Evolutionary conservation across 2,888 invertebrate species (phyloP).

Genomic region (Yponomeuta malinellus): DNA sequence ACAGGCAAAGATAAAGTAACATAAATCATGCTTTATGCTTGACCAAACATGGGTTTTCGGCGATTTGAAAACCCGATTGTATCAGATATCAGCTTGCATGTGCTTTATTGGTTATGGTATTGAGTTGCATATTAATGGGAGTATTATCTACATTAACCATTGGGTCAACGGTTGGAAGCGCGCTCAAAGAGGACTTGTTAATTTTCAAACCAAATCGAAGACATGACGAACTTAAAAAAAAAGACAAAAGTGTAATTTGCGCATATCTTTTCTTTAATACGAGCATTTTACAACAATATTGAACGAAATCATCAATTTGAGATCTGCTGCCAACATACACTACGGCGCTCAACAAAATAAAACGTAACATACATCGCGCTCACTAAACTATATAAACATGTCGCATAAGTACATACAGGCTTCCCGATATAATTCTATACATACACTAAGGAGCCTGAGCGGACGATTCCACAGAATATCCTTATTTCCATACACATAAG

Average conservation of each 20-base stretch:
- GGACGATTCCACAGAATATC: slow-evolving; percentile 9
- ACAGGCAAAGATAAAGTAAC: no score
- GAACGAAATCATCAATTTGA: slow-evolving; percentile 74
- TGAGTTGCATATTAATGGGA: not conserved
- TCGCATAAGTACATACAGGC: slow-evolving; percentile 76
- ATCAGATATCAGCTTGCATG: not conserved
- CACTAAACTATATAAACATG: slow-evolving; percentile 75
- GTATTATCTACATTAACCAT: not conserved
- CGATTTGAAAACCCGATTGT: not conserved
- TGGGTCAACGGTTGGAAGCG: not conserved
- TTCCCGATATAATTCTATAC: slow-evolving; percentile 68
- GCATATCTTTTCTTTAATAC: slow-evolving; percentile 75
- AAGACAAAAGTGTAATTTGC: slow-evolving; percentile 47
- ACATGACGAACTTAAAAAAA: slow-evolving; percentile 28
- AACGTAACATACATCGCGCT: slow-evolving; percentile 53
- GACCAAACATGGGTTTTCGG: not conserved
- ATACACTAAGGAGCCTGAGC: slow-evolving; percentile 3
- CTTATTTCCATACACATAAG: not conserved
- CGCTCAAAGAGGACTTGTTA: no score
- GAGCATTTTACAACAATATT: slow-evolving; percentile 76
- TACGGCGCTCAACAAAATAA: slow-evolving; percentile 75
- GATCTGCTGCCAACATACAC: slow-evolving; percentile 76
- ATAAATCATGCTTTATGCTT: no score
- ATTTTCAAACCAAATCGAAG: no score
- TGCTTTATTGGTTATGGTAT: not conserved